Percentiles rank a stretch among this genome's conserved stretches.
Evolutionary conservation across 2,797 vertebrate genomes (phyloP).

Genomic region (Hephaestus fuliginosus): DNA sequence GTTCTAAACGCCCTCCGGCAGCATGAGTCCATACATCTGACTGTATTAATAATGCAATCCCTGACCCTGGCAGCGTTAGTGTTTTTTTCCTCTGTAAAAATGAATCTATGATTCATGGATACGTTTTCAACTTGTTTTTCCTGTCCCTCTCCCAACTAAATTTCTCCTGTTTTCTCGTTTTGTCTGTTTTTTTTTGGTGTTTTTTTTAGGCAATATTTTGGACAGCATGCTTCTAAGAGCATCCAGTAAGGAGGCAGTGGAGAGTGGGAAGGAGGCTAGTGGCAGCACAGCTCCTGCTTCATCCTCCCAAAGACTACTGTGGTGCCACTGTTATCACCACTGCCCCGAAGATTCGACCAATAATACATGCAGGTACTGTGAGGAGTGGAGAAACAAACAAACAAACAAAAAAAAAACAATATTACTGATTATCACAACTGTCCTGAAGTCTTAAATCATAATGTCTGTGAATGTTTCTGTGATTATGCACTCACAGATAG

Average conservation of each 20-base stretch:
- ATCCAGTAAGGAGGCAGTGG: conserved; percentile 88
- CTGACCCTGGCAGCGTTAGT: background rate
- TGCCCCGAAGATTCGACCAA: conserved; percentile 95
- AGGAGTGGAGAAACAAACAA: conserved; percentile 23
- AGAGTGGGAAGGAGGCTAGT: conserved; percentile 86
- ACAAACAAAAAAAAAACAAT: background rate
- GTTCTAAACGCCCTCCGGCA: conserved; percentile 1
- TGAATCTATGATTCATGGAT: conserved; percentile 29
- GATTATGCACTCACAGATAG: background rate
- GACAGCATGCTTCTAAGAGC: conserved; percentile 92
- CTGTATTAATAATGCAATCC: conserved; percentile 16
- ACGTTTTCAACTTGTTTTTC: conserved; percentile 13
- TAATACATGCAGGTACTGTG: conserved; percentile 93
- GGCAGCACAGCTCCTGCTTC: conserved; percentile 88
- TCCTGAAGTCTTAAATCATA: background rate
- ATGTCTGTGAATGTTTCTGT: no score
- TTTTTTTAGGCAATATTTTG: conserved; percentile 85
- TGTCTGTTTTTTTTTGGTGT: conserved; percentile 31
- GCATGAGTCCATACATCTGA: background rate
- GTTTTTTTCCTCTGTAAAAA: conserved; percentile 10
- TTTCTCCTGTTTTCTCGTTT: conserved; percentile 30
- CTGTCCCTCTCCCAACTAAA: conserved; percentile 16
- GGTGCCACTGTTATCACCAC: conserved; percentile 94
- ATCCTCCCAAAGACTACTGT: conserved; percentile 88
- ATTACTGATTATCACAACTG: background rate